A percentile compares a stretch with the other conserved stretches of the same genome.
phyloP scores from a whole-genome alignment of 2,797 vertebrate genomes.

The Amblyraja radiata region DNA sequence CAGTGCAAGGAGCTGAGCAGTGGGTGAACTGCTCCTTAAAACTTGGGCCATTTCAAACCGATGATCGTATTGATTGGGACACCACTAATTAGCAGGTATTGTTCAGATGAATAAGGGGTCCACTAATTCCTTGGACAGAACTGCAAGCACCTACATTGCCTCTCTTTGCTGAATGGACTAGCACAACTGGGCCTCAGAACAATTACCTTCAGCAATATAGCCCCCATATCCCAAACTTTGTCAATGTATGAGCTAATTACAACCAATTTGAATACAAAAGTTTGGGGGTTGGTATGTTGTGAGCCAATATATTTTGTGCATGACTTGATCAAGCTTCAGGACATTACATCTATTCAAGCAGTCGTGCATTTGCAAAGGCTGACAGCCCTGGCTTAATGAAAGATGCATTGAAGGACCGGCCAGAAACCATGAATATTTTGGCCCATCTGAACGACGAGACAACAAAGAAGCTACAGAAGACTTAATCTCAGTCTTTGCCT shows the following conservation, averaged over 20 bases:
- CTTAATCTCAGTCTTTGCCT: not conserved
- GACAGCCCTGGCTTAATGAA: not conserved
- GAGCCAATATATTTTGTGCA: not conserved
- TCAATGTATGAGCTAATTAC: not conserved
- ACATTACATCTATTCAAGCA: not conserved
- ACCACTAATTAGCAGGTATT: not conserved
- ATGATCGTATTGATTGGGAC: not conserved
- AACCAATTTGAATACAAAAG: not conserved
- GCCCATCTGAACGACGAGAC: not conserved
- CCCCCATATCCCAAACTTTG: not conserved
- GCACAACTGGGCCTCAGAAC: not conserved
- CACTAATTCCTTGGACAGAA: not conserved
- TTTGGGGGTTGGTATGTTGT: not conserved
- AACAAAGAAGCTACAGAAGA: not conserved
- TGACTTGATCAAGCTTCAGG: not conserved
- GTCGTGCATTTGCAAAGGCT: not conserved
- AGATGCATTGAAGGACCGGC: not conserved
- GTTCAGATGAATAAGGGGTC: not conserved
- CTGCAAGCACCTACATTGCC: not conserved
- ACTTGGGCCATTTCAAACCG: not conserved
- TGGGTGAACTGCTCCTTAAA: not conserved
- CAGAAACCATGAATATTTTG: not conserved
- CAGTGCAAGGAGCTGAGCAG: not conserved
- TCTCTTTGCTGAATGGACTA: no score
- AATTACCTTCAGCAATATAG: not conserved